phyloP scores from a whole-genome alignment of 2,888 invertebrate species.

The Mimumesa dahlbomi region DNA sequence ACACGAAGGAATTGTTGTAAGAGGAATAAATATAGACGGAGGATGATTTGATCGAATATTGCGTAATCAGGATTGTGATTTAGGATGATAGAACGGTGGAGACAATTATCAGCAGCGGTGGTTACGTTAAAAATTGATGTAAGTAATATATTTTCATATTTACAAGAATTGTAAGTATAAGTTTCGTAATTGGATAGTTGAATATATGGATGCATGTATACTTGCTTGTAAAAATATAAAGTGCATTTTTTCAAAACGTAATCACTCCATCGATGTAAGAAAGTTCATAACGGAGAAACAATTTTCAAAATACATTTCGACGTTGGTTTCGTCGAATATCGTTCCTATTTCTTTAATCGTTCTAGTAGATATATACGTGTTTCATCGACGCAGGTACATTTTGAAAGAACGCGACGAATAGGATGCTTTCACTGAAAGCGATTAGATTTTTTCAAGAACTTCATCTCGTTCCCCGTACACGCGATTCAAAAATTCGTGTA shows the following conservation, averaged over 20 bases:
- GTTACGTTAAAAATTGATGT: conserved; percentile 66
- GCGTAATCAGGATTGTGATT: not conserved
- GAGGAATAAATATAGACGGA: no score
- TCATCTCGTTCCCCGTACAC: conserved; percentile 46
- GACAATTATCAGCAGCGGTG: conserved; percentile 43
- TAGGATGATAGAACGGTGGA: conserved; percentile 26
- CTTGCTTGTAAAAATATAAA: conserved; percentile 69
- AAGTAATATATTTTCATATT: conserved; percentile 69
- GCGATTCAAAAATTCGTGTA: conserved; percentile 16
- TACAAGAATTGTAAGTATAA: conserved; percentile 64
- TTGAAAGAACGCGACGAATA: conserved; percentile 66
- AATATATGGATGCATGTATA: conserved; percentile 57
- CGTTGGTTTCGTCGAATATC: no score
- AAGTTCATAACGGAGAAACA: not conserved
- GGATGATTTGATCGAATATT: no score
- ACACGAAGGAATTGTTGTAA: not conserved
- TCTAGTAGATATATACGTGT: not conserved
- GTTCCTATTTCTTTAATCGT: no score
- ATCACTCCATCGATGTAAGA: conserved; percentile 57
- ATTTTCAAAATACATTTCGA: not conserved
- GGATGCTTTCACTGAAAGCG: conserved; percentile 75
- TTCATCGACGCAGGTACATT: conserved; percentile 66
- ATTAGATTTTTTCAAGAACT: conserved; percentile 57
- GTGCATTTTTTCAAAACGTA: conserved; percentile 64
- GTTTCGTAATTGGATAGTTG: conserved; percentile 56